Percentiles rank a stretch among this genome's conserved stretches.
These are phyloP conservation scores for Probaryconus sp. DNA, from an alignment of 1,140 invertebrate species.

Conservation along the genomic window DNA sequence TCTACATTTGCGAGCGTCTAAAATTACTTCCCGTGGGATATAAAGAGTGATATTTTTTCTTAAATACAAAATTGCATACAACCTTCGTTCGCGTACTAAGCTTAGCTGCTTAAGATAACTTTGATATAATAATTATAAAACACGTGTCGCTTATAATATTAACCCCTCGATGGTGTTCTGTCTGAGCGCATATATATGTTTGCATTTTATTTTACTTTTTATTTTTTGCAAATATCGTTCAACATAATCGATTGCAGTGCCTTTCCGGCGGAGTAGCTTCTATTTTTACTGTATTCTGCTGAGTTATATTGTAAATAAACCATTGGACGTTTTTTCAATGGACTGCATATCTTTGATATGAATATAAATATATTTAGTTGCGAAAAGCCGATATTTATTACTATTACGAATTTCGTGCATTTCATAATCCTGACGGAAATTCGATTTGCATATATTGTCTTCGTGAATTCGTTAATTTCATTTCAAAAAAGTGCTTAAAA, in stretches of 20 bases:
- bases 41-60: no score
- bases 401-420: slow-evolving; percentile 20
- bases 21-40: no score
- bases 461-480: no score
- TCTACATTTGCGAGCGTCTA: no score
- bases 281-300: slow-evolving; percentile 43
- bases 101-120: no score
- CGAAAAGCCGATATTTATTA: slow-evolving; percentile 38
- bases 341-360: slow-evolving; percentile 26
- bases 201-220: slow-evolving; percentile 15
- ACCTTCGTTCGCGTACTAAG: no score
- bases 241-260: slow-evolving; percentile 32
- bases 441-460: no score
- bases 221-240: slow-evolving; percentile 26
- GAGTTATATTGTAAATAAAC: slow-evolving; percentile 40
- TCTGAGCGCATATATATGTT: background rate
- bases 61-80: no score
- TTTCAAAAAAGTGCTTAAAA: no score
- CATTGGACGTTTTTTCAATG: slow-evolving; percentile 46
- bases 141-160: slow-evolving; percentile 4
- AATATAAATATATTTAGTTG: slow-evolving; percentile 23
- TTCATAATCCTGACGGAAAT: no score
- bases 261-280: slow-evolving; percentile 25
- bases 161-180: slow-evolving; percentile 5
- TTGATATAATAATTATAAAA: background rate